Evolutionary conservation across 2,888 invertebrate genomes (phyloP).

Genomic region (Drosophila kuntzei): DNA sequence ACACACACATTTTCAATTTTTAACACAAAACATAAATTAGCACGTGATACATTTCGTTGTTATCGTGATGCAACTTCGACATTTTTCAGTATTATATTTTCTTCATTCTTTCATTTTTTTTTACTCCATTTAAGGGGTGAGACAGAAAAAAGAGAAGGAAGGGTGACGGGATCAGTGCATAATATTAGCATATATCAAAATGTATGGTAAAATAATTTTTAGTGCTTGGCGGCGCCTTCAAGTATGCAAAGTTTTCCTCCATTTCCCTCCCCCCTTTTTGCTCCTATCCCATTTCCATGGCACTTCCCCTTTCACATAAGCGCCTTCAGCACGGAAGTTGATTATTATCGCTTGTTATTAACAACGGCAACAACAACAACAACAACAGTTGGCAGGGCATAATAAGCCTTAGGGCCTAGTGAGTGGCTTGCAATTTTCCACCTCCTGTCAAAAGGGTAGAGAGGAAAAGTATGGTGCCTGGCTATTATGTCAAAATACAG

Average conservation of each 20-base stretch:
- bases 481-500: slow-evolving; percentile 62
- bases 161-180: slow-evolving; percentile 40
- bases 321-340: slow-evolving; percentile 78
- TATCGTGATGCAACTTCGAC: slow-evolving; percentile 70
- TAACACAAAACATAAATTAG: slow-evolving; percentile 73
- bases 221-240: slow-evolving; percentile 56
- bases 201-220: slow-evolving; percentile 37
- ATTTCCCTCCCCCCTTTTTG: background rate
- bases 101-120: background rate
- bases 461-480: slow-evolving; percentile 2
- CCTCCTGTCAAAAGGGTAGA: slow-evolving; percentile 25
- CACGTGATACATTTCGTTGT: slow-evolving; percentile 73
- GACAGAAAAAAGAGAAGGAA: background rate
- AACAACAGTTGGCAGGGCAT: slow-evolving; percentile 36
- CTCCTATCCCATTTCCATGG: background rate
- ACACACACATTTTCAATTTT: slow-evolving; percentile 65
- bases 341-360: slow-evolving; percentile 83
- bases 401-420: slow-evolving; percentile 42
- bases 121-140: slow-evolving; percentile 4
- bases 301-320: slow-evolving; percentile 15
- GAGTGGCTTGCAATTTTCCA: slow-evolving; percentile 43
- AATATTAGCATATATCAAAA: slow-evolving; percentile 76
- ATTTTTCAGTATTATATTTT: slow-evolving; percentile 59
- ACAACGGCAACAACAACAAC: slow-evolving; percentile 64
- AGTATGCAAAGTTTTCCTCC: slow-evolving; percentile 62